Conservation (phyloP, 1,140 invertebrate genomes). For the Ruditapes philippinarum region DNA sequence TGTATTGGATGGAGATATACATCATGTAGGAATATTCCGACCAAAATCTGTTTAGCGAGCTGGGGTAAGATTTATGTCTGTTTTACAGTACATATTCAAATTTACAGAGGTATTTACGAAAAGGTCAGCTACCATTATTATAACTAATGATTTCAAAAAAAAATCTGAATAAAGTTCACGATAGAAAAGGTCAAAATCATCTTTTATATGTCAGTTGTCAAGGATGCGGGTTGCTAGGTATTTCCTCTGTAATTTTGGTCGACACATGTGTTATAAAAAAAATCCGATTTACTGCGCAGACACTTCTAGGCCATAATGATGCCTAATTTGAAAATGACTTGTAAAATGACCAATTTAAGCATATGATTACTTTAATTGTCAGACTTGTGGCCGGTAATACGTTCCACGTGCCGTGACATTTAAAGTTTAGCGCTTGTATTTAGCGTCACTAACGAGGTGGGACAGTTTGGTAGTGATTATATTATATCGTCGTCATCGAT, state of each 20-base stretch:
- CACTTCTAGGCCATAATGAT: constrained; percentile 33
- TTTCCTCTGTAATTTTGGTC: constrained; percentile 44
- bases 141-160: too few species aligned
- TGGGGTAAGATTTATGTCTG: too few species aligned
- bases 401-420: constrained; percentile 50
- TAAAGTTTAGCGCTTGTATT: not conserved
- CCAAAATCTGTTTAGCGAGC: too few species aligned
- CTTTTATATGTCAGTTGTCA: constrained; percentile 4
- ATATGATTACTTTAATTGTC: constrained; percentile 64
- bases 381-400: constrained; percentile 40
- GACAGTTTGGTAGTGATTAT: too few species aligned
- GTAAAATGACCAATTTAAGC: constrained; percentile 69
- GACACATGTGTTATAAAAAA: constrained; percentile 1
- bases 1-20: too few species aligned
- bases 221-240: not conserved
- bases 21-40: too few species aligned
- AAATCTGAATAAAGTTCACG: not conserved
- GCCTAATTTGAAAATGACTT: constrained; percentile 65
- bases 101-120: too few species aligned
- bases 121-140: too few species aligned
- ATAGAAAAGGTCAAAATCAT: not conserved
- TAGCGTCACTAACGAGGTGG: not conserved
- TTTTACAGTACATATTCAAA: too few species aligned
- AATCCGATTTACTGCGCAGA: not conserved
- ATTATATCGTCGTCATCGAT: too few species aligned